Conservation (phyloP, 1,140 invertebrate species). For the Paracyclopina nana region DNA sequence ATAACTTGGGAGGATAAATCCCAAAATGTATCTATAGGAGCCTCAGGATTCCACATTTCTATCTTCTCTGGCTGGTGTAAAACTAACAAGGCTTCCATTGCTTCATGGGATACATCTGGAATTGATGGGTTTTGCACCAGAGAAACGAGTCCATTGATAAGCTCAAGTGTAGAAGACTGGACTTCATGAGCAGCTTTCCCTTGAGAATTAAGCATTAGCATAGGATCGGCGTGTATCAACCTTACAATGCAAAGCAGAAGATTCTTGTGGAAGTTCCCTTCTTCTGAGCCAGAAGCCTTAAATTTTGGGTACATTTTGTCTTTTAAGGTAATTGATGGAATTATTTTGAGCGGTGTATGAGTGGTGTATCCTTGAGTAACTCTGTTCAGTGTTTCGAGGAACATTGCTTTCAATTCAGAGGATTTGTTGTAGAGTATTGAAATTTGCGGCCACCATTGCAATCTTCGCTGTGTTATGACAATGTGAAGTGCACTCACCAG, state of each 20-base stretch:
- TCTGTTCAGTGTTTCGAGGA: slow-evolving; percentile 86
- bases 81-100: slow-evolving; percentile 85
- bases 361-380: slow-evolving; percentile 75
- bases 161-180: slow-evolving; percentile 77
- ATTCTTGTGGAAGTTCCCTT: slow-evolving; percentile 56
- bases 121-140: slow-evolving; percentile 82
- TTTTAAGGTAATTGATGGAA: slow-evolving; percentile 26
- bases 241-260: slow-evolving; percentile 72
- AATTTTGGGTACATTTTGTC: slow-evolving; percentile 43
- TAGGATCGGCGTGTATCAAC: slow-evolving; percentile 83
- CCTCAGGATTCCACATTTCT: slow-evolving; percentile 92
- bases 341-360: slow-evolving; percentile 66
- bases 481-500: slow-evolving; percentile 71
- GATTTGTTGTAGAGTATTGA: slow-evolving; percentile 83
- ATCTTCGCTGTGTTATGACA: slow-evolving; percentile 64
- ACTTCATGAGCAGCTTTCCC: slow-evolving; percentile 86
- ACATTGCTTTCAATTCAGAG: slow-evolving; percentile 73
- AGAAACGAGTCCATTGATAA: slow-evolving; percentile 88
- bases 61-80: slow-evolving; percentile 86
- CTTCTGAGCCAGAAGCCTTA: slow-evolving; percentile 59
- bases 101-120: slow-evolving; percentile 83
- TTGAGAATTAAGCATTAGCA: slow-evolving; percentile 69
- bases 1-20: slow-evolving; percentile 53
- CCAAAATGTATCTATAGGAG: slow-evolving; percentile 92
- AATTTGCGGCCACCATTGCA: slow-evolving; percentile 92